These are phyloP conservation scores for Drosophila fulvimacula DNA, from an alignment of 2,888 invertebrate genomes.

Conservation along the genomic window DNA sequence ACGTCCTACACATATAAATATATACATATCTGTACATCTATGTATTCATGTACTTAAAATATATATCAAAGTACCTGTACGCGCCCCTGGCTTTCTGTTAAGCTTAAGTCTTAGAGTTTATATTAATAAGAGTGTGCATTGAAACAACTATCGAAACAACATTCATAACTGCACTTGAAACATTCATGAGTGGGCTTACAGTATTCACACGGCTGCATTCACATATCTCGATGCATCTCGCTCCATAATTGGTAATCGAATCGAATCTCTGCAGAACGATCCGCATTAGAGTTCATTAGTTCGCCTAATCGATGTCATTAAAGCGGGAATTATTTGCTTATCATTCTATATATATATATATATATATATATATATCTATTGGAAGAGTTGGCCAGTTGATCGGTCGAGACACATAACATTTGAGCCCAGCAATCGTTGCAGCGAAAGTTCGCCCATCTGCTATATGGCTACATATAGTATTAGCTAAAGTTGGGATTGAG, in stretches of 20 bases:
- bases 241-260: not conserved
- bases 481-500: not conserved
- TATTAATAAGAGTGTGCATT: not conserved
- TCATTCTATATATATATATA: no score
- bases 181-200: conserved; percentile 44
- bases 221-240: conserved; percentile 4
- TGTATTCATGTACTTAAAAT: conserved; percentile 22
- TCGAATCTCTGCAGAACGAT: not conserved
- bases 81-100: conserved; percentile 12
- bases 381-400: not conserved
- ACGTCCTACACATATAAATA: not conserved
- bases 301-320: conserved; percentile 20
- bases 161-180: conserved; percentile 43
- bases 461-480: not conserved
- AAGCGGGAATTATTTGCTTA: not conserved
- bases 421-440: not conserved
- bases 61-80: conserved; percentile 25
- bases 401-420: not conserved
- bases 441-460: no score
- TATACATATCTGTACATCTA: not conserved
- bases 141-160: conserved; percentile 1
- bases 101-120: conserved; percentile 6
- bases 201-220: conserved; percentile 28
- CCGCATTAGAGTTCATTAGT: conserved; percentile 18
- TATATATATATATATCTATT: not conserved